Conservation (phyloP, 2,113 vertebrate species). For the Lagopus muta region DNA sequence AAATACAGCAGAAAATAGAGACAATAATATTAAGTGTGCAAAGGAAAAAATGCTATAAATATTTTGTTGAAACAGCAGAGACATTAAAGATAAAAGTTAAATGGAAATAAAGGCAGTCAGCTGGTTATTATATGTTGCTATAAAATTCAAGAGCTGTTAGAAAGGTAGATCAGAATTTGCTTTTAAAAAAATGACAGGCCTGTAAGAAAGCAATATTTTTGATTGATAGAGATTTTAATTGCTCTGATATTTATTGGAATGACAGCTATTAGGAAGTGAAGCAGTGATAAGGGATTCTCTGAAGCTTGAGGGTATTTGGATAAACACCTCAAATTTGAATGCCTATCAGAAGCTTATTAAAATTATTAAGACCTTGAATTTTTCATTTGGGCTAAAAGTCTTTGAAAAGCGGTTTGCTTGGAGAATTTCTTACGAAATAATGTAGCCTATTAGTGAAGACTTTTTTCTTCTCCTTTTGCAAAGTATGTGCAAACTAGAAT, state of each 20-base stretch:
- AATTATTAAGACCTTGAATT: constrained; percentile 64
- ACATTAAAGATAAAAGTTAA: constrained; percentile 81
- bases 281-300: constrained; percentile 55
- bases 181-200: constrained; percentile 75
- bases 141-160: constrained; percentile 79
- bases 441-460: not conserved
- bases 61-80: constrained; percentile 79
- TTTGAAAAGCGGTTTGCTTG: constrained; percentile 49
- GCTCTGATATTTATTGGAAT: constrained; percentile 71
- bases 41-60: constrained; percentile 74
- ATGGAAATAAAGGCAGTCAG: constrained; percentile 83
- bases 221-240: constrained; percentile 51
- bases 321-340: constrained; percentile 68
- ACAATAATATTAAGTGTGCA: constrained; percentile 59
- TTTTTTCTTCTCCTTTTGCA: constrained; percentile 11
- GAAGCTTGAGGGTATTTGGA: constrained; percentile 71
- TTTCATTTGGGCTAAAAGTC: constrained; percentile 59
- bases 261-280: constrained; percentile 56
- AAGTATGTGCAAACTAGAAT: not conserved
- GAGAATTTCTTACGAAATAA: constrained; percentile 29
- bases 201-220: constrained; percentile 63
- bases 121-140: constrained; percentile 81
- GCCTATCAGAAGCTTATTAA: constrained; percentile 65
- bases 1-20: constrained; percentile 38
- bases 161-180: constrained; percentile 80